Conservation (phyloP, 2,888 invertebrate genomes). For the Stegophylla sp. region DNA sequence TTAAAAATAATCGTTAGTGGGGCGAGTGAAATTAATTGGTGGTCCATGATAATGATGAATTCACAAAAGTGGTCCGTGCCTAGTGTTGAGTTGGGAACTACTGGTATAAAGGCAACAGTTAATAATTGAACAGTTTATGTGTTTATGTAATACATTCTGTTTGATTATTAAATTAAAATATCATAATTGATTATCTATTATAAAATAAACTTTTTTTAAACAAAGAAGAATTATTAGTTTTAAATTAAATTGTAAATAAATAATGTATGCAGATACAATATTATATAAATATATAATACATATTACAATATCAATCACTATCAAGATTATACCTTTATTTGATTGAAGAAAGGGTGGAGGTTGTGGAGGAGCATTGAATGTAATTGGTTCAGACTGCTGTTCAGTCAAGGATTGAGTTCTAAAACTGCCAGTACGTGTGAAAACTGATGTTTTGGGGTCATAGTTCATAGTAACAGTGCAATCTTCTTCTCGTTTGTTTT, state of each 20-base stretch:
- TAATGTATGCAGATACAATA: no score
- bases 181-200: no score
- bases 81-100: no score
- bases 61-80: no score
- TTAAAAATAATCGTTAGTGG: no score
- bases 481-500: constrained; percentile 96
- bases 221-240: neutral
- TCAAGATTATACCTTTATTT: constrained; percentile 42
- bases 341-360: constrained; percentile 42
- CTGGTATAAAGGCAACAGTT: no score
- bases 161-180: no score
- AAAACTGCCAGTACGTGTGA: constrained; percentile 92
- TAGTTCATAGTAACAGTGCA: constrained; percentile 92
- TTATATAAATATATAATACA: neutral
- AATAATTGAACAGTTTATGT: no score
- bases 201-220: no score
- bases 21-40: no score
- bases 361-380: constrained; percentile 46
- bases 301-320: neutral
- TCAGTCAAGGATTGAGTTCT: constrained; percentile 84
- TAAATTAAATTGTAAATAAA: neutral
- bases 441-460: constrained; percentile 87
- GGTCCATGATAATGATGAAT: no score
- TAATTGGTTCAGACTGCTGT: constrained; percentile 66
- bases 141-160: no score